Evolutionary conservation across 2,797 vertebrate genomes (phyloP), one percentile per base, ranked within the genome.

Genomic region (Distichodus sexfasciatus): DNA sequence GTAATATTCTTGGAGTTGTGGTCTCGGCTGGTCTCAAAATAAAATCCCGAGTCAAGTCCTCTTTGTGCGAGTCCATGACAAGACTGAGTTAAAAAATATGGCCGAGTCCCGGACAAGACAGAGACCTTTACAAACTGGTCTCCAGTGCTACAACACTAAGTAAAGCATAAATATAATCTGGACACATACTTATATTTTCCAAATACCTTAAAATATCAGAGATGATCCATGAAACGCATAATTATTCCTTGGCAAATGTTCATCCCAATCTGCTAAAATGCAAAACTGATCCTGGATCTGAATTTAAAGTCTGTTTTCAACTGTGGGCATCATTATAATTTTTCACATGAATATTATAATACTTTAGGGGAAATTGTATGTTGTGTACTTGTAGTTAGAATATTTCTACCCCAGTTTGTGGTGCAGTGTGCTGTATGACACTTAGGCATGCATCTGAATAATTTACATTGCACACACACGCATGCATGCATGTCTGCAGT

Each of bases 181-280:
- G 15, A 40, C 10, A 40, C 38, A 12, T 11, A 12, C 11, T 12
- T 40, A 12, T 40, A 41, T 26, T 59, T 23, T 59, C 36, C 40
- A n/a, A 21, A 54, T 54, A 38, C 12, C 55, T 59, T 40, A 59
- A 59, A 54, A 54, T 54, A 59, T 33, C 12, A 24, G 36, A 41
- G 31, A 21, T 59, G 55, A 59, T 59, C 55, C 28, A 41, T 24
- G 21, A 59, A 26, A 26, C 7, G 26, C 28, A 31, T 48, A 10
- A 10, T 14, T n/a, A 53, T 6, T 17, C n/a, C 15, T 35, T 19
- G 4, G 0, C 17, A 15, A 33, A 6, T 0, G 26, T 53, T 29
- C 14, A 9, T 7, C 5, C 17, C 28, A 31, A 31, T 19, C 29
- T 2, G 17, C n/a, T n/a, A n/a, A n/a, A 3, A 10, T 21, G 14